These are phyloP conservation scores for Eurytoma adleriae DNA, from an alignment of 2,888 invertebrate species.

Conservation along the genomic window DNA sequence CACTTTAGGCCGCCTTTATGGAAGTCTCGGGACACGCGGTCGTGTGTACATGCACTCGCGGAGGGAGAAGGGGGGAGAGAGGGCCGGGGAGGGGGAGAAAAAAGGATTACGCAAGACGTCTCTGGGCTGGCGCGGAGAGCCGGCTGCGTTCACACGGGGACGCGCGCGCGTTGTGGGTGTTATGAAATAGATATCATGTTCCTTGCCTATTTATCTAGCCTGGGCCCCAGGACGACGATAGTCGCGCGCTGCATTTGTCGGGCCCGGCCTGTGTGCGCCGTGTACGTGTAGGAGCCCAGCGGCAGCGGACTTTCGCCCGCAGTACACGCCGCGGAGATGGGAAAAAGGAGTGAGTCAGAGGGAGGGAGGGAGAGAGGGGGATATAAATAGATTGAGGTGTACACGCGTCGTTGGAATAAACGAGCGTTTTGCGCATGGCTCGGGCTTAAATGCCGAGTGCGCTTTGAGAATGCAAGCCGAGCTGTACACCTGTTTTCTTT, in stretches of 20 bases:
- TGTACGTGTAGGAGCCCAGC: slow-evolving; percentile 2
- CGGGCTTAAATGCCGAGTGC: slow-evolving; percentile 25
- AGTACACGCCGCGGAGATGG: slow-evolving; percentile 23
- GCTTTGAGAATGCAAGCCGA: slow-evolving; percentile 8
- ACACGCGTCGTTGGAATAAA: slow-evolving; percentile 24
- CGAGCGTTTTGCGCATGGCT: slow-evolving; percentile 22
- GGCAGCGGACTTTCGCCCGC: slow-evolving; percentile 41
- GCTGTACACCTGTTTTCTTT: slow-evolving; percentile 40
- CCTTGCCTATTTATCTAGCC: slow-evolving; percentile 64
- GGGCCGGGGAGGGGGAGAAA: slow-evolving; percentile 13
- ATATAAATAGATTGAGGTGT: slow-evolving; percentile 7
- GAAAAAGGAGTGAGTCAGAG: slow-evolving; percentile 12
- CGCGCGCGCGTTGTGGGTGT: slow-evolving; percentile 74
- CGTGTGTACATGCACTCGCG: not conserved
- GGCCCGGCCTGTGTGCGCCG: slow-evolving; percentile 40
- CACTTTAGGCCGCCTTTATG: slow-evolving; percentile 41
- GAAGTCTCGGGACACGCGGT: slow-evolving; percentile 8
- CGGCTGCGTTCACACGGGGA: slow-evolving; percentile 73
- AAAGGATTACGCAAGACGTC: slow-evolving; percentile 46
- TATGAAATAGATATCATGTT: slow-evolving; percentile 75
- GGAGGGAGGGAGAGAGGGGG: slow-evolving; percentile 19
- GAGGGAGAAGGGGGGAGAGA: not conserved
- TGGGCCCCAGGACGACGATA: slow-evolving; percentile 59
- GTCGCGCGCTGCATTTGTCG: slow-evolving; percentile 59
- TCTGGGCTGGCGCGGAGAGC: slow-evolving; percentile 51